Evolutionary conservation across 2,888 invertebrate species (phyloP), one percentile per base, ranked within the genome.

Genomic region (Mythimna vitellina): DNA sequence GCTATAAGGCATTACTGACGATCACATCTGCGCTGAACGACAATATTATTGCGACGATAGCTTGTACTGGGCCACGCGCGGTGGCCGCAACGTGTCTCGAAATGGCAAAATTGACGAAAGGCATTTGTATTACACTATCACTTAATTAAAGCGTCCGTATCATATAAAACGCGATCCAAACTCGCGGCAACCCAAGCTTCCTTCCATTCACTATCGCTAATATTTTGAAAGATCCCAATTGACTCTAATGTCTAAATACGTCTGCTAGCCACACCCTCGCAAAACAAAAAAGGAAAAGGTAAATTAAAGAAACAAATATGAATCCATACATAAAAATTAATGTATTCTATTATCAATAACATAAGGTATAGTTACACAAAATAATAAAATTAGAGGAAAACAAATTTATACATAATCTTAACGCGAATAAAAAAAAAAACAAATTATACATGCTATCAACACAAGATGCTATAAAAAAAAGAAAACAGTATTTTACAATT

Each of bases 281-380:
- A 83, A 87, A 87, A 89, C 86, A 88, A 81, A 88, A 29, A 76
- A 69, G 77, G 82, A 83, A 89, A 90, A 89, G 88, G 88, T 89
- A 90, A 91, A 92, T 90, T 85, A 94, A 94, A 93, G 90, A 92
- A 95, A 95, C 93, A 92, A 90, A 91, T 70, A 88, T 82, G 84
- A 84, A 92, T 92, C 89, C 93, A 94, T 96, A 96, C 96, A 96
- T 96, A 96, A 95, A 95, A 96, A 95, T 95, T 94, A 96, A 91
- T 96, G 96, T 96, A 96, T 95, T 96, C 95, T 96, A 96, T 96
- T 91, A 93, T 95, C 95, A 94, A 96, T 96, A 96, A 96, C 96
- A 96, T 96, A 96, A 92, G 91, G 94, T 94, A 95, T 95, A 95
- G 93, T 95, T 95, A 96, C 95, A 96, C 94, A 94, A 94, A 73